phyloP scores from a whole-genome alignment of 1,140 invertebrate species.

The Diplogasteroides magnus region DNA sequence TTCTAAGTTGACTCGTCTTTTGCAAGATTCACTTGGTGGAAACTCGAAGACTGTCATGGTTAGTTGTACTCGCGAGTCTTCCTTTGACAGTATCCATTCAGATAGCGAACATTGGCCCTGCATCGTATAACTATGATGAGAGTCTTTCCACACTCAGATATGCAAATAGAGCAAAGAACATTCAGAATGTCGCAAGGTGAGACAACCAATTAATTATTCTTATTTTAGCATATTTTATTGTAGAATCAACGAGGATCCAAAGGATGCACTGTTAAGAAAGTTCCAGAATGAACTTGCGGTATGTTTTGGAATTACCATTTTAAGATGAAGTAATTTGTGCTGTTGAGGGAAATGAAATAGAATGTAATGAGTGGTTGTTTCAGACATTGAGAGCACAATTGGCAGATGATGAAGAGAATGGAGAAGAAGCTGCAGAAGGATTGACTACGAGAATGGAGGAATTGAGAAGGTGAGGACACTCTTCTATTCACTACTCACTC shows the following conservation, averaged over 20 bases:
- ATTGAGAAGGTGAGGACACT: slow-evolving; percentile 33
- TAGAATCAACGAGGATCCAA: slow-evolving; percentile 95
- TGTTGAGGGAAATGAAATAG: too few species aligned
- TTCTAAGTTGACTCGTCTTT: slow-evolving; percentile 81
- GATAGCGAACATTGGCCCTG: slow-evolving; percentile 88
- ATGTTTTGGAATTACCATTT: too few species aligned
- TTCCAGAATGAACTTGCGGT: slow-evolving; percentile 80
- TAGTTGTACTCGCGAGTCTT: slow-evolving; percentile 8
- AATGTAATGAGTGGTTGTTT: slow-evolving; percentile 3
- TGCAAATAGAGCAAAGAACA: slow-evolving; percentile 93
- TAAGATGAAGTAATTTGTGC: slow-evolving; percentile 44
- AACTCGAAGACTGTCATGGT: slow-evolving; percentile 96
- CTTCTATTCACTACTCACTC: too few species aligned
- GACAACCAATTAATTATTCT: too few species aligned
- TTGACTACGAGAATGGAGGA: slow-evolving; percentile 45
- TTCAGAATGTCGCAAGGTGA: slow-evolving; percentile 87
- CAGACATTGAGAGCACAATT: slow-evolving; percentile 5
- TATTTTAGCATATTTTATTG: too few species aligned
- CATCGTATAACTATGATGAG: slow-evolving; percentile 93
- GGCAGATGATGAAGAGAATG: slow-evolving; percentile 42
- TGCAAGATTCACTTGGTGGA: slow-evolving; percentile 89
- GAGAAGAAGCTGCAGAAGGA: slow-evolving; percentile 54
- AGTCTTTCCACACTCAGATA: slow-evolving; percentile 92
- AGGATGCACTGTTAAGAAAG: slow-evolving; percentile 86
- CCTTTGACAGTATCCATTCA: slow-evolving; percentile 55